Conservation (phyloP, 2,113 vertebrate species). For the Crotophaga sulcirostris region DNA sequence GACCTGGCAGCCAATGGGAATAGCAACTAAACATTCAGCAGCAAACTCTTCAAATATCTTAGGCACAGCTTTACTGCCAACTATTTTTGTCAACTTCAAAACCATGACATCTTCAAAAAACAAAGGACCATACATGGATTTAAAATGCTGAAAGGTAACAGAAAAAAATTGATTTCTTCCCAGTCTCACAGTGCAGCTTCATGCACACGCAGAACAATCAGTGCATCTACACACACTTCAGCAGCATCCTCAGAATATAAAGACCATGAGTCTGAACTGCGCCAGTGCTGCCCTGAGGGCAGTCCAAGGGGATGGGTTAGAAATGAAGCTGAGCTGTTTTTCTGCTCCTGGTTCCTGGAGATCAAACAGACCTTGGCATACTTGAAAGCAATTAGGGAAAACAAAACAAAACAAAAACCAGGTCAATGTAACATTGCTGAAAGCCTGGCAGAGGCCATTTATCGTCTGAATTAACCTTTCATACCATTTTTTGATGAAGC, state of each 20-base stretch:
- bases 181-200: background rate
- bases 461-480: constrained; percentile 33
- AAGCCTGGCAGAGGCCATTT: background rate
- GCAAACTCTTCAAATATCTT: background rate
- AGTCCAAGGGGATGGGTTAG: background rate
- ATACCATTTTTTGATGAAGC: background rate
- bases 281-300: background rate
- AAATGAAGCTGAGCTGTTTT: background rate
- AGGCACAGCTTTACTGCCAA: background rate
- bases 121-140: background rate
- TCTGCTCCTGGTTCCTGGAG: background rate
- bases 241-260: background rate
- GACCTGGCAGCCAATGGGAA: background rate
- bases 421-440: constrained; percentile 11
- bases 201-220: accelerated
- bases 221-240: background rate
- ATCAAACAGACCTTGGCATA: constrained; percentile 11
- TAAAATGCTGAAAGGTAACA: background rate
- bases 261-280: background rate
- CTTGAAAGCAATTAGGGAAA: constrained; percentile 29
- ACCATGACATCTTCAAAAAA: background rate
- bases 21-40: background rate
- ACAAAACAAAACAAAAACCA: constrained; percentile 4
- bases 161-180: background rate
- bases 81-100: background rate